Conservation (phyloP, 2,113 vertebrate genomes). For the Abramis brama region DNA sequence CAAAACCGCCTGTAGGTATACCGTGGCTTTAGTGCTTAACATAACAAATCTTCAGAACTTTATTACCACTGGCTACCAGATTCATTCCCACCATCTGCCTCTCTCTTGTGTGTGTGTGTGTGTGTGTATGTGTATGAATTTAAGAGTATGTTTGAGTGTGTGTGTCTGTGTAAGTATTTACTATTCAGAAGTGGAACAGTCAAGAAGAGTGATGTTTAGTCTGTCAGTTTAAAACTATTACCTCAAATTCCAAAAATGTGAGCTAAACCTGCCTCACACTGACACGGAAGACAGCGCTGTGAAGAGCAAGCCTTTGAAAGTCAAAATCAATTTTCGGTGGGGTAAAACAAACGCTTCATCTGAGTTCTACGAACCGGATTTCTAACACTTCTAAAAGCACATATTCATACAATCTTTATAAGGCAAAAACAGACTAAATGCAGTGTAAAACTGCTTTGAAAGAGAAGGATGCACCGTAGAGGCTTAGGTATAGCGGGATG, state of each 20-base stretch:
- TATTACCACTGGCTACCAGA: conserved; percentile 34
- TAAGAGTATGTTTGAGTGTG: conserved; percentile 53
- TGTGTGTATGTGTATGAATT: conserved; percentile 36
- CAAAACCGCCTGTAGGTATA: conserved; percentile 24
- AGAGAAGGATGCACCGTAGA: conserved; percentile 57
- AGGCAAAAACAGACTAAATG: conserved; percentile 77
- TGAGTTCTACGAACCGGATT: conserved; percentile 72
- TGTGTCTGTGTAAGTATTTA: conserved; percentile 73
- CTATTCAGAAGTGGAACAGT: conserved; percentile 76
- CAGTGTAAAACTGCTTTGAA: conserved; percentile 73
- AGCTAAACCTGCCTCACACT: conserved; percentile 76
- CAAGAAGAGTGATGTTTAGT: conserved; percentile 78
- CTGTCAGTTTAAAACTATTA: conserved; percentile 84
- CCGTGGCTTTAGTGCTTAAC: conserved; percentile 30
- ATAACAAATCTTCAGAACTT: conserved; percentile 39
- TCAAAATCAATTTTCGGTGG: conserved; percentile 79
- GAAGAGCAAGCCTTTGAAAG: conserved; percentile 82
- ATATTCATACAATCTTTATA: conserved; percentile 79
- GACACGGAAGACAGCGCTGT: conserved; percentile 75
- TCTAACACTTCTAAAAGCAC: conserved; percentile 74
- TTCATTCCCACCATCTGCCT: conserved; percentile 10
- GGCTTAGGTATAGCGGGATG: conserved; percentile 53
- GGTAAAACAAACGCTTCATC: conserved; percentile 75
- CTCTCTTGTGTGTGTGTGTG: neutral
- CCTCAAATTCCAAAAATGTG: conserved; percentile 79